These are phyloP conservation scores for Patella pellucida DNA, from an alignment of 2,888 invertebrate species.

Conservation along the genomic window DNA sequence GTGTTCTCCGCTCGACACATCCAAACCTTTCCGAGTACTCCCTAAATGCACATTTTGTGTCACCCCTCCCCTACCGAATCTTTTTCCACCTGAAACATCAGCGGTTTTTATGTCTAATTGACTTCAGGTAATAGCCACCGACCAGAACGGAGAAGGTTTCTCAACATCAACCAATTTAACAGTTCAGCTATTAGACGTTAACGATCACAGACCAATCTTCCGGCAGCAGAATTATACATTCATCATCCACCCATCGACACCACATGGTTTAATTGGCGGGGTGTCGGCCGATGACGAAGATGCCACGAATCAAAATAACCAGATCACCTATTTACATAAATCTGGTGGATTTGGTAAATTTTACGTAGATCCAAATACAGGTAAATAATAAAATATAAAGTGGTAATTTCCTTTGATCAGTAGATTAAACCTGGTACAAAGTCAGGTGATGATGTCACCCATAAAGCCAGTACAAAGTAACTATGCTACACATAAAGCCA, in stretches of 20 bases:
- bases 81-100: too few relatives aligned
- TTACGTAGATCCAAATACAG: slow-evolving; percentile 33
- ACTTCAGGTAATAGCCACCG: slow-evolving; percentile 33
- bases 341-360: slow-evolving; percentile 36
- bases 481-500: too few relatives aligned
- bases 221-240: slow-evolving; percentile 16
- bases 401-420: neutral
- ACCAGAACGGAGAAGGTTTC: slow-evolving; percentile 34
- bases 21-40: too few relatives aligned
- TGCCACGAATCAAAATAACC: slow-evolving; percentile 20
- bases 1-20: too few relatives aligned
- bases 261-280: slow-evolving; percentile 11
- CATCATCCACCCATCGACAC: neutral
- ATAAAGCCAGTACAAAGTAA: too few relatives aligned
- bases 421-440: too few relatives aligned
- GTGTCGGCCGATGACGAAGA: slow-evolving; percentile 26
- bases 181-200: slow-evolving; percentile 32
- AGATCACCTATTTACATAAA: slow-evolving; percentile 24
- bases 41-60: too few relatives aligned
- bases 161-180: slow-evolving; percentile 26
- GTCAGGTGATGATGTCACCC: too few relatives aligned
- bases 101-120: too few relatives aligned
- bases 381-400: slow-evolving; percentile 5
- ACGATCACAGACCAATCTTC: slow-evolving; percentile 37
- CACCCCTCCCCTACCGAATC: too few relatives aligned